These are phyloP conservation scores for Colius striatus DNA, from an alignment of 2,113 vertebrate genomes.

Conservation along the genomic window DNA sequence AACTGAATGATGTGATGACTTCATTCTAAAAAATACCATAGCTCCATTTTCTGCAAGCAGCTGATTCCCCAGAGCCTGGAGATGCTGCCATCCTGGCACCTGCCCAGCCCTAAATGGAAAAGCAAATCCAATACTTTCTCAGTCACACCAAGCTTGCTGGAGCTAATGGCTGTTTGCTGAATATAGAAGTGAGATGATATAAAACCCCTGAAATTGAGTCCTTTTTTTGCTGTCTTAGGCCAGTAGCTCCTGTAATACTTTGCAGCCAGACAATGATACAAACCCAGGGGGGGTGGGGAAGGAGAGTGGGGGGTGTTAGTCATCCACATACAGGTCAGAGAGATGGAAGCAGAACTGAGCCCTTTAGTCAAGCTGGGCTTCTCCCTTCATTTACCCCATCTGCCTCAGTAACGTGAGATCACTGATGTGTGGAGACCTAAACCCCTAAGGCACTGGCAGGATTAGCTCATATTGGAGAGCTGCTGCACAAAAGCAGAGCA, in stretches of 20 bases:
- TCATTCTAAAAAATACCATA: background rate
- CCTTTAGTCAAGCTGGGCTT: slow-evolving; percentile 44
- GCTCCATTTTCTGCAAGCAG: background rate
- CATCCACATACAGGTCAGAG: slow-evolving; percentile 14
- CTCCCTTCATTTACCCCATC: slow-evolving; percentile 50
- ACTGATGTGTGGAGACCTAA: slow-evolving; percentile 45
- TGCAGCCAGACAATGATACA: background rate
- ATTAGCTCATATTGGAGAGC: slow-evolving; percentile 36
- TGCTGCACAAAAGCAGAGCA: slow-evolving; percentile 11
- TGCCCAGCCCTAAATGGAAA: background rate
- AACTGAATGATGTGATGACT: background rate
- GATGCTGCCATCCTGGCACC: slow-evolving; percentile 31
- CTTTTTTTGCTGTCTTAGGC: background rate
- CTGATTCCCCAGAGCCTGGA: background rate
- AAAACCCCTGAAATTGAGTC: slow-evolving; percentile 33
- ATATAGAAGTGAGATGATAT: slow-evolving; percentile 36
- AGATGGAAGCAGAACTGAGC: background rate
- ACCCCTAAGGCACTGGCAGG: background rate
- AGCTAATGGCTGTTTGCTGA: slow-evolving; percentile 46
- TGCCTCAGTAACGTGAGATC: slow-evolving; percentile 39
- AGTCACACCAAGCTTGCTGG: slow-evolving; percentile 42
- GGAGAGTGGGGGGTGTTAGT: background rate
- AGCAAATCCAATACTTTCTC: slow-evolving; percentile 32
- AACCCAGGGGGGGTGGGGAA: background rate
- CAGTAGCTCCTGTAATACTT: slow-evolving; percentile 6